Evolutionary conservation across 2,113 vertebrate species (phyloP).

Genomic region (Grallaria varia): DNA sequence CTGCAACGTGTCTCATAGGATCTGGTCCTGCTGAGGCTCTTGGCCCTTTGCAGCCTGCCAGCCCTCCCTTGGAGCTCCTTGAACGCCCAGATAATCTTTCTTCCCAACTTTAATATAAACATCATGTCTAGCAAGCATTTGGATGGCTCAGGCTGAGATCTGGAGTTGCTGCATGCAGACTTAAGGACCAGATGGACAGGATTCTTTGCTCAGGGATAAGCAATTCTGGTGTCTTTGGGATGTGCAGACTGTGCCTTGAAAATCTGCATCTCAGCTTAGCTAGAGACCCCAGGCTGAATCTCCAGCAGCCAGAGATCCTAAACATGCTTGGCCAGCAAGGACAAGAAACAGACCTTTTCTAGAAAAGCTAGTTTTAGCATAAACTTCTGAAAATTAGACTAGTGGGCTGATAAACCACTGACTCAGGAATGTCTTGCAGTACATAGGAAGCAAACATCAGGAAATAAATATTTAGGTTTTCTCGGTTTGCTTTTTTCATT

Average conservation of each 20-base stretch:
- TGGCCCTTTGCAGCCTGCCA: neutral
- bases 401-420: neutral
- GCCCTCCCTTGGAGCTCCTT: neutral
- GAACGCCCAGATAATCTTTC: neutral
- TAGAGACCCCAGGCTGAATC: neutral
- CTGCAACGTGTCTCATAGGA: neutral
- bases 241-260: neutral
- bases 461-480: conserved; percentile 18
- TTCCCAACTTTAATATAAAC: neutral
- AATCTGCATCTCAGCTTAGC: neutral
- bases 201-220: neutral
- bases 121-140: neutral
- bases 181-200: neutral
- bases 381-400: neutral
- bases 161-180: neutral
- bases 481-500: neutral
- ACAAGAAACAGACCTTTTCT: neutral
- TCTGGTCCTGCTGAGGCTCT: neutral
- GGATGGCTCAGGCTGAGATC: neutral
- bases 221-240: neutral
- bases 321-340: neutral
- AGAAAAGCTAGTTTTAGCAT: neutral
- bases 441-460: neutral
- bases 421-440: neutral
- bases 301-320: neutral